These are phyloP conservation scores for Phragmatobia fuliginosa DNA, from an alignment of 2,888 invertebrate genomes.

Conservation along the genomic window DNA sequence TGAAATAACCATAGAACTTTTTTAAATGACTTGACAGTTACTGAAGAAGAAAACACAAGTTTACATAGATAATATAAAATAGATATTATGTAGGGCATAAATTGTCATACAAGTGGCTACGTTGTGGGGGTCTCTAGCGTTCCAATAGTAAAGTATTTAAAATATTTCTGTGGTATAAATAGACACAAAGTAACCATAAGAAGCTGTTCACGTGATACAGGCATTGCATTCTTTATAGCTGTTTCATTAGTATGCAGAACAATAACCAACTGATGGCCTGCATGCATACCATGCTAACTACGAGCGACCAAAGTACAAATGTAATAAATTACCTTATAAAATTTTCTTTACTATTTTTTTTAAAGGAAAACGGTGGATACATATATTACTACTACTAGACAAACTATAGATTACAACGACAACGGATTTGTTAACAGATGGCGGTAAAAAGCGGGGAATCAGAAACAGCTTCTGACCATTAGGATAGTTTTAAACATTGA, in stretches of 20 bases:
- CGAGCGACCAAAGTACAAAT: constrained; percentile 4
- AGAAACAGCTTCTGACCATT: neutral
- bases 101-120: neutral
- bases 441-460: neutral
- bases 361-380: neutral
- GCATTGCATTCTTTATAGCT: constrained; percentile 33
- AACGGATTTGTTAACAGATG: neutral
- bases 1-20: neutral
- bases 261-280: constrained; percentile 12
- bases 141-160: constrained; percentile 24
- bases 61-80: too few relatives aligned
- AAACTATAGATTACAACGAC: neutral
- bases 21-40: neutral
- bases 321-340: constrained; percentile 6
- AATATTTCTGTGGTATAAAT: constrained; percentile 33
- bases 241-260: constrained; percentile 25
- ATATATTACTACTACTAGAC: neutral
- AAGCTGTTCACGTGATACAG: constrained; percentile 19
- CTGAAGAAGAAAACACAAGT: too few relatives aligned
- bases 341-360: neutral
- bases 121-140: constrained; percentile 8
- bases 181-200: constrained; percentile 22
- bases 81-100: too few relatives aligned
- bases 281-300: constrained; percentile 7
- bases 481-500: neutral